Evolutionary conservation across 1,140 invertebrate species (phyloP), one percentile per base, ranked within the genome.

Genomic region (Spodoptera frugiperda): DNA sequence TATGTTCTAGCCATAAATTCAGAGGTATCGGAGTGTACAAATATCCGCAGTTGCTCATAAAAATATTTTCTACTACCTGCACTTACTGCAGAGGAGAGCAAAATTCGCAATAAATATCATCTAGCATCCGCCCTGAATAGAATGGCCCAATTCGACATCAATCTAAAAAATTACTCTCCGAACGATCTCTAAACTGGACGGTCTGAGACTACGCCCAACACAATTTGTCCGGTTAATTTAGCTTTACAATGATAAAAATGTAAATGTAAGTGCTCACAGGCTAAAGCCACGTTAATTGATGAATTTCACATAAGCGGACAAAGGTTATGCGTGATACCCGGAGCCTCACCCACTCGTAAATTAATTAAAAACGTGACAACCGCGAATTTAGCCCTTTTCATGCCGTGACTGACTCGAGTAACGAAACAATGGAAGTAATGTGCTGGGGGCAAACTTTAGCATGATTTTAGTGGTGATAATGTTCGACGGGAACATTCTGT

Each of bases 311-410:
- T 80, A 79, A 72, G 30, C 53, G 74, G 49, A 49, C 79, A 83
- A 81, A 84, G 82, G 80, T 74, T 76, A 76, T 65, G 78, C 76
- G 78, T 76, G 76, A 73, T 73, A 48, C 73, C 48, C 51, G 12
- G 55, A 39, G 80, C 84, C 85, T 59, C 82, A 19, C 83, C 82
- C 80, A 81, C 82, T 86, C 81, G 82, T 86, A 83, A 82, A 89
- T 87, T 89, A 90, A 90, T 89, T 87, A 90, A 90, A 90, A 90
- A 88, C 83, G 80, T 90, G 87, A 90, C 89, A 86, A 78, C 80
- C 78, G 68, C 82, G 81, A 85, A 87, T 87, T 87, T 82, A 84
- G 83, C 84, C 83, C 84, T 85, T 84, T 83, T 78, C 80, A 77
- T 80, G 81, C 57, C 79, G 81, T 82, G 78, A 85, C 81, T 80